Base-by-base conservation (phyloP, 2,888 invertebrate species). In the Sarcophaga carnaria region DNA sequence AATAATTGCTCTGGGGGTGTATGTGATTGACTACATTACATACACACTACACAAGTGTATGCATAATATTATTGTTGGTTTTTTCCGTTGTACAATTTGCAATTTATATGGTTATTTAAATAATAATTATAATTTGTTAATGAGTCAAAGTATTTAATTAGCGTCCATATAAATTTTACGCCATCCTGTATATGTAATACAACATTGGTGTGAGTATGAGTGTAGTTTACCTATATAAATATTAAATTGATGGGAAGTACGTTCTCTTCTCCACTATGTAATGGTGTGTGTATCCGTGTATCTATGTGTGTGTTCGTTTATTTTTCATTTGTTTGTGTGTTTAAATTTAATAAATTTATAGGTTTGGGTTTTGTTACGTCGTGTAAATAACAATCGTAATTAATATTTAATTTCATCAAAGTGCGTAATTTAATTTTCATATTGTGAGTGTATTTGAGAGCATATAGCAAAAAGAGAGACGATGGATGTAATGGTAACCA, bases 111-210 rank as follows among this genome's bases (percentile, higher is more conserved):
- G 64, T 76, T 76, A 86, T 82, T 86, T 82, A 82, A 80, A 79
- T 80, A 82, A 79, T 8, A 37, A 37, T 37, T 54, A 54, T 82
- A 49, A 80, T 80, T 80, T 80, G 71, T 83, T 86, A 83, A 86
- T 86, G 82, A 86, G 79, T 86, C 67, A 83, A 80, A 80, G 76
- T 76, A 76, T 86, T 86, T 83, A 83, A 86, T 80, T 83, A 82
- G 45, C 59, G 63, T 25, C 69, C 49, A 25, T 47, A 60, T 63
- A 49, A n/a, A 72, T 60, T n/a, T 25, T 20, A 49, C 47, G 11
- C 49, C 22, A 69, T 69, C 3, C 47, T 49, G 11, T 27, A 27
- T 67, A 5, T 49, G 49, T 54, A 37, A 37, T 10, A 10, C 37
- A 2, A 10, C 37, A 8, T 37, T 37, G 2, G 10, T 8, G 37